These are phyloP conservation scores for Zeuzera pyrina DNA, from an alignment of 2,888 invertebrate genomes.

Conservation along the genomic window DNA sequence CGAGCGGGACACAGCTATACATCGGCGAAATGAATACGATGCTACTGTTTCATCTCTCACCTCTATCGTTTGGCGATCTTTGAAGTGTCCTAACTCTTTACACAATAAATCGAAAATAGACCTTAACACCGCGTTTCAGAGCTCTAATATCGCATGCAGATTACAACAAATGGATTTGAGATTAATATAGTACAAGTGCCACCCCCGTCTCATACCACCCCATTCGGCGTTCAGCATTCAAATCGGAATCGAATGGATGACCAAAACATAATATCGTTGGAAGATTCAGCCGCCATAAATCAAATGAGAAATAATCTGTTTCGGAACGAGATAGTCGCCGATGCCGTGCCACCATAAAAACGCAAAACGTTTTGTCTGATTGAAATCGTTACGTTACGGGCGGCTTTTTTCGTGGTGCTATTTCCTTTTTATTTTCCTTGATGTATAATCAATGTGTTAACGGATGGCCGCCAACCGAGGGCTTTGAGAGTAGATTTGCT, in stretches of 20 bases:
- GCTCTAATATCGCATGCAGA: constrained; percentile 53
- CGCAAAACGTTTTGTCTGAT: constrained; percentile 72
- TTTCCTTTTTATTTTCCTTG: constrained; percentile 69
- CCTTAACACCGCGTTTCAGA: constrained; percentile 40
- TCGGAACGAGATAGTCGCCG: constrained; percentile 70
- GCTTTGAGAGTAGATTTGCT: constrained; percentile 62
- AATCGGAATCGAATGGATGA: constrained; percentile 74
- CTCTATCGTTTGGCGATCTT: constrained; percentile 67
- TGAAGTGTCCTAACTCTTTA: constrained; percentile 65
- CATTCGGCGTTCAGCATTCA: constrained; percentile 70
- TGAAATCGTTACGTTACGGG: constrained; percentile 63
- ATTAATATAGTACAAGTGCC: constrained; percentile 72
- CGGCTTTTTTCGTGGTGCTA: constrained; percentile 58
- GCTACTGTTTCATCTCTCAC: constrained; percentile 74
- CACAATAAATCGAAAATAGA: constrained; percentile 46
- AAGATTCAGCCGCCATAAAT: constrained; percentile 71
- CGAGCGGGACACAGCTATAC: constrained; percentile 56
- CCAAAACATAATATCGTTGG: constrained; percentile 74
- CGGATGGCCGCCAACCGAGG: constrained; percentile 61
- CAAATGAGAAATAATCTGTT: constrained; percentile 75
- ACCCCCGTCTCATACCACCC: constrained; percentile 68
- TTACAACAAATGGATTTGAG: constrained; percentile 72
- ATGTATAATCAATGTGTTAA: constrained; percentile 73
- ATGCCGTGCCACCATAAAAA: constrained; percentile 66
- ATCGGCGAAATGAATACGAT: constrained; percentile 65